These are phyloP conservation scores for Drosophila meridionalis DNA, from an alignment of 2,888 invertebrate genomes.

Conservation along the genomic window DNA sequence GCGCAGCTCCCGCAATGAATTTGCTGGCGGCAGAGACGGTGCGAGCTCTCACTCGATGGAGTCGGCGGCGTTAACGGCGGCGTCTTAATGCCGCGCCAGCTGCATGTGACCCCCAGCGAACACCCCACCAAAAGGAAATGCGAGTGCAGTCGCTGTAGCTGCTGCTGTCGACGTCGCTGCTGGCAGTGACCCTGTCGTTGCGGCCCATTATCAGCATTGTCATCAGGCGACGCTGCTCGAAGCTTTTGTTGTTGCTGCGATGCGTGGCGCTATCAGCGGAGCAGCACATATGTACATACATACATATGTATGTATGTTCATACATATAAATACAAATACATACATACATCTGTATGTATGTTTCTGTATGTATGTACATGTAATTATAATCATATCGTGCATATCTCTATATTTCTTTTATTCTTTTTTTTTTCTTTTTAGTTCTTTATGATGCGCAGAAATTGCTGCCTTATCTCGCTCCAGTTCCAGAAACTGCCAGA, in stretches of 20 bases:
- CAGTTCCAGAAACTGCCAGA: constrained; percentile 50
- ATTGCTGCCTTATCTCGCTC: constrained; percentile 50
- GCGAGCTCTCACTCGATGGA: constrained; percentile 38
- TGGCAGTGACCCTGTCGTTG: constrained; percentile 40
- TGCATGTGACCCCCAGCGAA: constrained; percentile 68
- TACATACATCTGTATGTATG: background rate
- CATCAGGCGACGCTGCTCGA: constrained; percentile 42
- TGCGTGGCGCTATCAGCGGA: constrained; percentile 37
- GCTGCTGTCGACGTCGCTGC: constrained; percentile 15
- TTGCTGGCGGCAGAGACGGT: constrained; percentile 36
- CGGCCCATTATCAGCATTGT: constrained; percentile 59
- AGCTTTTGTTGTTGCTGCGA: constrained; percentile 21
- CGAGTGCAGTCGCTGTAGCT: constrained; percentile 26
- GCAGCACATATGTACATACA: background rate
- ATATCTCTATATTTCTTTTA: constrained; percentile 36
- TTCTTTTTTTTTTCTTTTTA: background rate
- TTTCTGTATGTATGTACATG: background rate
- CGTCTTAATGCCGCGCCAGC: constrained; percentile 55
- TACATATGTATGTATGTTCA: background rate
- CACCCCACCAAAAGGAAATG: constrained; percentile 60
- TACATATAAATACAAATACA: background rate
- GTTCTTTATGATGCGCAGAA: constrained; percentile 48
- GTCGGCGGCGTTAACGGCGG: constrained; percentile 29
- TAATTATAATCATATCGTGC: constrained; percentile 75
- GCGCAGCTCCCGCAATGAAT: constrained; percentile 41